Conservation (phyloP, 2,888 invertebrate genomes). For the Drosophila colorata region DNA sequence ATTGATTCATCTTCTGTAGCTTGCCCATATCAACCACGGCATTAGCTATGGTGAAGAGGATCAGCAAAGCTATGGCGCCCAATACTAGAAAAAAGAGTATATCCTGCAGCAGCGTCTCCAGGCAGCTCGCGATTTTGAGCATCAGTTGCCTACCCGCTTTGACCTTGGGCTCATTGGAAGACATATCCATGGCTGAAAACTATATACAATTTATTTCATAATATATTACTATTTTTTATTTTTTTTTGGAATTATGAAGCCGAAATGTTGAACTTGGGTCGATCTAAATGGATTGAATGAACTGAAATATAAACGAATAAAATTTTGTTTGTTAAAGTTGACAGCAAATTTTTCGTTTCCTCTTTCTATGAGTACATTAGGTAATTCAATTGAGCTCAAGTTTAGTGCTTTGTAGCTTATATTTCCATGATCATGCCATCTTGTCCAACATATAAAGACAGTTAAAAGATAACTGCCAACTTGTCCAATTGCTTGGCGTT, state of each 20-base stretch:
- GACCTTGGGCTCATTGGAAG: conserved; percentile 5
- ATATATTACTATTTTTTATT: not conserved
- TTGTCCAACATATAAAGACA: no score
- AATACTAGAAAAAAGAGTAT: conserved; percentile 43
- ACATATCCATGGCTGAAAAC: not conserved
- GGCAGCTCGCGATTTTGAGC: not conserved
- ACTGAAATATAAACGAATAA: not conserved
- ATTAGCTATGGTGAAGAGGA: conserved; percentile 37
- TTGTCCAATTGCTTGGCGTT: no score
- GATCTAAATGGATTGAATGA: conserved; percentile 21
- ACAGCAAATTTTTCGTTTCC: not conserved
- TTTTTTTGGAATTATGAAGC: not conserved
- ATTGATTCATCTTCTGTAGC: not conserved
- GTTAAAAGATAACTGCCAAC: no score
- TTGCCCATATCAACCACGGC: conserved; percentile 24
- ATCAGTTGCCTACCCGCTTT: not conserved
- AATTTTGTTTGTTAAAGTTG: not conserved
- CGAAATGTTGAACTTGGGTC: conserved; percentile 27
- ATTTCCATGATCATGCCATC: no score
- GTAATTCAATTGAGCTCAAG: no score
- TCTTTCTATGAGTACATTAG: no score
- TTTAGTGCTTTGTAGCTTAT: no score
- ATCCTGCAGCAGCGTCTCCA: conserved; percentile 37
- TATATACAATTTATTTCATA: not conserved
- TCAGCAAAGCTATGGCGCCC: conserved; percentile 27